Evolutionary conservation across 1,140 invertebrate species (phyloP).

Genomic region (Apis florea): DNA sequence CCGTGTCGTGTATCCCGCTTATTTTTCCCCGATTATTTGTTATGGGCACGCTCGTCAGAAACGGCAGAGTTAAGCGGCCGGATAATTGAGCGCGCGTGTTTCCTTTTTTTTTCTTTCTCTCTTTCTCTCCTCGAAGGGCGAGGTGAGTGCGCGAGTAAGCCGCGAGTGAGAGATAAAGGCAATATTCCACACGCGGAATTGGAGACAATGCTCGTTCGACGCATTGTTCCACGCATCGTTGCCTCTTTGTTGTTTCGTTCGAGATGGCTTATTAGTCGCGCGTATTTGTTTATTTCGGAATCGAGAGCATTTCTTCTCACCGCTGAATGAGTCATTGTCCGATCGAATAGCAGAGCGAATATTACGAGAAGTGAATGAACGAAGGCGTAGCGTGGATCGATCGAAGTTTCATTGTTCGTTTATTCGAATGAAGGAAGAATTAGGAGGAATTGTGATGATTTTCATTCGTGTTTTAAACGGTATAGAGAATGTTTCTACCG

Average conservation of each 20-base stretch:
- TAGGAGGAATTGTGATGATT: no score
- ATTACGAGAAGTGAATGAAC: no score
- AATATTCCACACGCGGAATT: slow-evolving; percentile 65
- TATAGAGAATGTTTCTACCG: no score
- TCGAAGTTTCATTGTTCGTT: no score
- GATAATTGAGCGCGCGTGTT: slow-evolving; percentile 44
- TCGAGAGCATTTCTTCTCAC: no score
- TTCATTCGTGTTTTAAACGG: no score
- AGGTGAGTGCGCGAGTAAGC: slow-evolving; percentile 29
- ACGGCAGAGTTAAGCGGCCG: slow-evolving; percentile 29
- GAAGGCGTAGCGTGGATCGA: no score
- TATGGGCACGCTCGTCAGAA: slow-evolving; percentile 29
- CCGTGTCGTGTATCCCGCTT: slow-evolving; percentile 7
- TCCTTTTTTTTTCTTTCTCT: not conserved
- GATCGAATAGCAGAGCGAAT: no score
- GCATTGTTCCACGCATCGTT: slow-evolving; percentile 64
- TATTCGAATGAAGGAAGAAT: no score
- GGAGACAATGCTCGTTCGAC: slow-evolving; percentile 75
- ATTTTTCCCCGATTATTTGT: slow-evolving; percentile 21
- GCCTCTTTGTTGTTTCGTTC: not conserved
- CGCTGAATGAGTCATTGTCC: no score
- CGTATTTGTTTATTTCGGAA: not conserved
- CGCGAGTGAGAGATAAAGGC: slow-evolving; percentile 68
- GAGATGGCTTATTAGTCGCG: slow-evolving; percentile 50
- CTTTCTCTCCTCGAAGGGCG: no score